Evolutionary conservation across 92 coral and sea anemone species (phyloP).

Genomic region (Hydrozoanthus gracilis): DNA sequence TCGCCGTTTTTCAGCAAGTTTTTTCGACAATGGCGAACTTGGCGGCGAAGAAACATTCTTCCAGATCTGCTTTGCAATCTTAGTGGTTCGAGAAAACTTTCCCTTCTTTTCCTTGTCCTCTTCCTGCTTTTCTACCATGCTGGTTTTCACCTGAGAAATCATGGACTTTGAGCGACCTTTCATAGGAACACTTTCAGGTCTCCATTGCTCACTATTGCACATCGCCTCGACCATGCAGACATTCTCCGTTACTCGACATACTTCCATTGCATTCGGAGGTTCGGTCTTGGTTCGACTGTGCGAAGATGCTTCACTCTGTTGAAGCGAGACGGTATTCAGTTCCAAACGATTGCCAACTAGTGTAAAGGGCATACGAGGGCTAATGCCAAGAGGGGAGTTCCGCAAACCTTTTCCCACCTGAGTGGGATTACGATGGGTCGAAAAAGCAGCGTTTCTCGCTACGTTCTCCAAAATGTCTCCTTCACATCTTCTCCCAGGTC

Average conservation of each 20-base stretch:
- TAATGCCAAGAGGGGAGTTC: slow-evolving; percentile 4
- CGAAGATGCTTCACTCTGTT: slow-evolving; percentile 8
- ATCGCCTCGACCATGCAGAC: not conserved
- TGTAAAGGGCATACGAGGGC: slow-evolving; percentile 1
- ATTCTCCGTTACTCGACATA: not conserved
- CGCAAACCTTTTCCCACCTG: slow-evolving; percentile 23
- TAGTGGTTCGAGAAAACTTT: slow-evolving; percentile 66
- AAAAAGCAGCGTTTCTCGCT: slow-evolving; percentile 10
- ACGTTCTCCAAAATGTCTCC: slow-evolving; percentile 23
- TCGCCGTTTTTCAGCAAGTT: not conserved
- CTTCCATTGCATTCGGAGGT: not conserved
- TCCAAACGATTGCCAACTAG: slow-evolving; percentile 1
- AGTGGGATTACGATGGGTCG: slow-evolving; percentile 17
- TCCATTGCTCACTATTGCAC: not conserved
- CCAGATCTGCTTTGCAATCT: slow-evolving; percentile 58
- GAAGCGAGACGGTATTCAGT: slow-evolving; percentile 6
- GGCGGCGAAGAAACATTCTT: slow-evolving; percentile 60
- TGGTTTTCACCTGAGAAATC: not conserved
- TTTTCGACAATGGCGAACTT: slow-evolving; percentile 17
- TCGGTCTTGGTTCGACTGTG: not conserved
- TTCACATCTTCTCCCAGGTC: slow-evolving; percentile 9
- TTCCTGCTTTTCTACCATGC: slow-evolving; percentile 9
- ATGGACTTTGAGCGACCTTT: slow-evolving; percentile 8
- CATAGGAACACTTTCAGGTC: not conserved
- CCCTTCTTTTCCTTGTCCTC: slow-evolving; percentile 52